phyloP scores from a whole-genome alignment of 2,888 invertebrate species.

The Acrobasis consociella region DNA sequence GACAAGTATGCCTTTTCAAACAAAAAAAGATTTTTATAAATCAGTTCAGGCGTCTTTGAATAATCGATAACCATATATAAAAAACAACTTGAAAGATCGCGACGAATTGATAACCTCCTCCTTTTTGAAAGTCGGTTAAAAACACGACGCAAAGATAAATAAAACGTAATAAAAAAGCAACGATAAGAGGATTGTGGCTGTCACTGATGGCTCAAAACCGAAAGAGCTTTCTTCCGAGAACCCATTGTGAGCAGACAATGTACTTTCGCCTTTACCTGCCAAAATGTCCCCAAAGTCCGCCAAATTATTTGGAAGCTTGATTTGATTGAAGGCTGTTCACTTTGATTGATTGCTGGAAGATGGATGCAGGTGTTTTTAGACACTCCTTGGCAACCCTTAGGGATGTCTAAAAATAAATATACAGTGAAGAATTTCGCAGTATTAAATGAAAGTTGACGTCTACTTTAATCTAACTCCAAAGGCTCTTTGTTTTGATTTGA shows the following conservation, averaged over 20 bases:
- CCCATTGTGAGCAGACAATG: slow-evolving; percentile 1
- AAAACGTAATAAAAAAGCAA: neutral
- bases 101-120: too few species aligned
- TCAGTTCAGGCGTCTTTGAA: too few species aligned
- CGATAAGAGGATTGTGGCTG: neutral
- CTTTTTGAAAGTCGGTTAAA: too few species aligned
- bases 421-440: too few species aligned
- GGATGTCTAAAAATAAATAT: neutral
- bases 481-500: too few species aligned
- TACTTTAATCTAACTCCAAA: too few species aligned
- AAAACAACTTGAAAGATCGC: too few species aligned
- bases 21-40: too few species aligned
- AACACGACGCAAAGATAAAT: neutral
- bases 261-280: slow-evolving; percentile 15
- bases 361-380: neutral
- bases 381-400: neutral
- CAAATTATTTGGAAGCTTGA: slow-evolving; percentile 2
- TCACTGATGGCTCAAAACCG: neutral
- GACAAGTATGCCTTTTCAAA: neutral
- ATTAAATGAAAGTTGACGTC: too few species aligned
- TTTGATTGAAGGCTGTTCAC: slow-evolving; percentile 6
- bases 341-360: slow-evolving; percentile 4
- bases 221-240: slow-evolving; percentile 2
- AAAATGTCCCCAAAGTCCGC: slow-evolving; percentile 8
- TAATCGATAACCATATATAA: too few species aligned